A percentile compares a stretch with the other conserved stretches of the same genome.
These are phyloP conservation scores for Oceanites oceanicus DNA, from an alignment of 2,113 vertebrate genomes.

Conservation along the genomic window DNA sequence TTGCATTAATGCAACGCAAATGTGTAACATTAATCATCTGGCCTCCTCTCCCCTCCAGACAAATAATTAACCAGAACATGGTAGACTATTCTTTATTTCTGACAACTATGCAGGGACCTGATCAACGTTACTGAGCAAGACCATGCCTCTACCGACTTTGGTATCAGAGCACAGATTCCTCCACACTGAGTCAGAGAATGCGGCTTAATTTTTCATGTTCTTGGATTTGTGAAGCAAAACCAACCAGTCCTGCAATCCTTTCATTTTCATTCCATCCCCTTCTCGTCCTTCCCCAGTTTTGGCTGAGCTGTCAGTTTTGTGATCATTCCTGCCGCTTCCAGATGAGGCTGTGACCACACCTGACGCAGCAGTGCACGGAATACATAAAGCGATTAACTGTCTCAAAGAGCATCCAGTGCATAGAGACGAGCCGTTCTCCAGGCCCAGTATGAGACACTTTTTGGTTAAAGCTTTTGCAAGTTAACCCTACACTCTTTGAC, in stretches of 20 bases:
- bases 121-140: neutral
- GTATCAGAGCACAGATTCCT: neutral
- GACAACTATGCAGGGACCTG: neutral
- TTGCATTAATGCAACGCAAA: neutral
- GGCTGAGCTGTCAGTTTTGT: neutral
- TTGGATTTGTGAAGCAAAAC: neutral
- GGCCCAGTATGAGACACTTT: neutral
- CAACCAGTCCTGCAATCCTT: neutral
- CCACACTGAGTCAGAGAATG: neutral
- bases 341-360: neutral
- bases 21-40: neutral
- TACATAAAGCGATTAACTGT: rapidly evolving
- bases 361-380: rapidly evolving
- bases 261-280: neutral
- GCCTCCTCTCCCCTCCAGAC: neutral
- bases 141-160: neutral
- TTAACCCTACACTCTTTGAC: neutral
- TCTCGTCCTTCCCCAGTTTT: neutral
- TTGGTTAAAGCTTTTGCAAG: neutral
- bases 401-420: neutral
- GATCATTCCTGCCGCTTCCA: neutral
- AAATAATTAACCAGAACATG: neutral
- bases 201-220: neutral
- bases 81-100: neutral
- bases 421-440: neutral